Conservation (phyloP, 1,140 invertebrate species). For the Oryctes rhinoceros region DNA sequence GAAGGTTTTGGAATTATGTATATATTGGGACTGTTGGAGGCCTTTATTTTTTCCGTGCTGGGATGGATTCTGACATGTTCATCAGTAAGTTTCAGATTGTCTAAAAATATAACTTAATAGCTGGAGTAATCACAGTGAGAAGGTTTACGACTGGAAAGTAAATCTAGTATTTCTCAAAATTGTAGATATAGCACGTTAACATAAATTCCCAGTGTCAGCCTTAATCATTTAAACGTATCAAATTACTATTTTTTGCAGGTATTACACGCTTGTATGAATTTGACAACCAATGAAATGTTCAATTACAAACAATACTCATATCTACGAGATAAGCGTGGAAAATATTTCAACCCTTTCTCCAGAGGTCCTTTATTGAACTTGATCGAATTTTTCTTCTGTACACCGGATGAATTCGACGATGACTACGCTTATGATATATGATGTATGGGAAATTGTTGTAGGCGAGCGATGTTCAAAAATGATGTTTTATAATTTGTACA, state of each 20-base stretch:
- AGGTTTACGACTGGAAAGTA: too few relatives aligned
- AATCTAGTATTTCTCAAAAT: too few relatives aligned
- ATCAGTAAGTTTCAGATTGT: constrained; percentile 72
- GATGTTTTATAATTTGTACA: constrained; percentile 19
- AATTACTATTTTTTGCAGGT: constrained; percentile 65
- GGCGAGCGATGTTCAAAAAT: constrained; percentile 1
- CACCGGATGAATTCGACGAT: constrained; percentile 77
- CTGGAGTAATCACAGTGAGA: too few relatives aligned
- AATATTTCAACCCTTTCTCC: constrained; percentile 89
- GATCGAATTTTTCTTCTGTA: constrained; percentile 87
- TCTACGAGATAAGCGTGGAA: constrained; percentile 83
- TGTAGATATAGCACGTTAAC: too few relatives aligned
- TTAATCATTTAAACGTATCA: too few relatives aligned
- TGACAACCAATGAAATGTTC: constrained; percentile 94
- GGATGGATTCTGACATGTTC: constrained; percentile 88
- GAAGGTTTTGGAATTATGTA: constrained; percentile 87
- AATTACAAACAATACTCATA: constrained; percentile 92
- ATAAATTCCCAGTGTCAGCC: too few relatives aligned
- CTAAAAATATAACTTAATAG: too few relatives aligned
- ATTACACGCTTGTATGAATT: constrained; percentile 86
- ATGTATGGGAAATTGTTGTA: constrained; percentile 44
- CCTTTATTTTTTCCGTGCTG: constrained; percentile 82
- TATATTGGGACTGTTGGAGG: constrained; percentile 81
- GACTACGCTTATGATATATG: constrained; percentile 66
- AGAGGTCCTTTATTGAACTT: constrained; percentile 86